Evolutionary conservation across 2,797 vertebrate genomes (phyloP).

Genomic region (Cygnus olor): DNA sequence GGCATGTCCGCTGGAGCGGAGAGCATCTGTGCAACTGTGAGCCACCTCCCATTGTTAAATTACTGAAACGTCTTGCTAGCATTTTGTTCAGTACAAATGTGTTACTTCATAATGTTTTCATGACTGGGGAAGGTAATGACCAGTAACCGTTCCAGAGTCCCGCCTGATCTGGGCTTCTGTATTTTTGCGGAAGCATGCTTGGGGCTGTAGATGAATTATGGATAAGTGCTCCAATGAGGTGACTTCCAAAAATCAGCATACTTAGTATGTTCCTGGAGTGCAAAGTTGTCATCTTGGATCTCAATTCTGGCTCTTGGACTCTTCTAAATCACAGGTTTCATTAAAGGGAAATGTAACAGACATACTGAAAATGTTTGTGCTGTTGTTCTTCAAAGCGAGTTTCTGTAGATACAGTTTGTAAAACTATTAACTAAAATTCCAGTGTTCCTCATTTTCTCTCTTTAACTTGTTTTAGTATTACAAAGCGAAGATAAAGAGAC

Average conservation of each 20-base stretch:
- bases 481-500: neutral
- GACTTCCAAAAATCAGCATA: neutral
- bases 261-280: neutral
- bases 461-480: neutral
- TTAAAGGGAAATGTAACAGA: neutral
- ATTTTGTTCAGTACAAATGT: rapidly evolving
- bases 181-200: neutral
- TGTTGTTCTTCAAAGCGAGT: neutral
- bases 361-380: neutral
- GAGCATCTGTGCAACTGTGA: neutral
- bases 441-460: neutral
- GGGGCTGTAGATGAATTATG: neutral
- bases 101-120: neutral
- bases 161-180: neutral
- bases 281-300: neutral
- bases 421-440: neutral
- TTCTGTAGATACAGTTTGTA: neutral
- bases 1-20: neutral
- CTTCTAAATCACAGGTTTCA: neutral
- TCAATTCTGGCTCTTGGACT: neutral
- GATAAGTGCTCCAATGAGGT: neutral
- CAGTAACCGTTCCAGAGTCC: neutral
- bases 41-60: rapidly evolving
- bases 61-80: neutral
- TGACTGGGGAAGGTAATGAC: neutral